phyloP scores from a whole-genome alignment of 2,888 invertebrate genomes.

The Bellardia pandia region DNA sequence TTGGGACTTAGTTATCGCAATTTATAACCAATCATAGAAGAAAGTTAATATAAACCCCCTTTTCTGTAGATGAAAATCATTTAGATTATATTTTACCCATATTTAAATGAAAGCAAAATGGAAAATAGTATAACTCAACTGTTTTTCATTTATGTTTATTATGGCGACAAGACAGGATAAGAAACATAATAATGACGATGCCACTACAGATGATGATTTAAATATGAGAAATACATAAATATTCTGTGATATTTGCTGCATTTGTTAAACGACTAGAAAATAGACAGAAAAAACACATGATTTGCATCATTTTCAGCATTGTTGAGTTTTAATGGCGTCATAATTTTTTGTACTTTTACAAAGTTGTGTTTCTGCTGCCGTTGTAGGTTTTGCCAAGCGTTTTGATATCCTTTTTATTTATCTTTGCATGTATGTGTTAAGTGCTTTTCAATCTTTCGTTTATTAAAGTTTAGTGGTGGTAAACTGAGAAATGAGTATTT shows the following conservation, averaged over 20 bases:
- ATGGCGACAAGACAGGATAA: too few species aligned
- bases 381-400: constrained; percentile 33
- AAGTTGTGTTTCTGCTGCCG: constrained; percentile 33
- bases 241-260: background rate
- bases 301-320: constrained; percentile 46
- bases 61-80: too few species aligned
- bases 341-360: constrained; percentile 8
- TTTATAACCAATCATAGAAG: too few species aligned
- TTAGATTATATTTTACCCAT: too few species aligned
- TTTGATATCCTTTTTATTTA: constrained; percentile 31
- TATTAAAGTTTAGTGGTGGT: constrained; percentile 38
- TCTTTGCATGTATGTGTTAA: constrained; percentile 9
- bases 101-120: too few species aligned
- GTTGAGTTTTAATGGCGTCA: constrained; percentile 50
- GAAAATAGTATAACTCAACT: too few species aligned
- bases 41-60: too few species aligned
- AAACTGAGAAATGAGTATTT: constrained; percentile 44
- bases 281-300: background rate
- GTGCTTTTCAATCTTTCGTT: constrained; percentile 56
- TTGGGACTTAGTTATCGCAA: too few species aligned
- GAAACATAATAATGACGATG: background rate
- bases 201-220: background rate
- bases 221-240: background rate
- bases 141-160: too few species aligned
- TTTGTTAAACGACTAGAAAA: background rate